These are phyloP conservation scores for Pristionchus japonicus DNA, from an alignment of 2,888 invertebrate genomes.

Conservation along the genomic window DNA sequence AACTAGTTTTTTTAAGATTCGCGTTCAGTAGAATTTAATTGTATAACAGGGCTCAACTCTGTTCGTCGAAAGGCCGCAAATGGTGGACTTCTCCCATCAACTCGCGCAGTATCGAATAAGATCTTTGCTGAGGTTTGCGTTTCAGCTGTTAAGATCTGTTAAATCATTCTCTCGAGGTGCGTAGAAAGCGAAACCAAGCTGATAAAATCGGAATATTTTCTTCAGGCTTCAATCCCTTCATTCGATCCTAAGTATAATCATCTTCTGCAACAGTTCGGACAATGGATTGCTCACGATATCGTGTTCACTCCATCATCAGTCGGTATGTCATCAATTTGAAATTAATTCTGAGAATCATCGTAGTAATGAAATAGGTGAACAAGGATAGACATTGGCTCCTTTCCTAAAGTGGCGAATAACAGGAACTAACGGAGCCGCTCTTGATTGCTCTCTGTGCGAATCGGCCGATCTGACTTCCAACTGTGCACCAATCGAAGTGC, in stretches of 20 bases:
- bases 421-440: conserved; percentile 58
- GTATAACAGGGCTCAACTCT: conserved; percentile 25
- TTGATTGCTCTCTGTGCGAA: conserved; percentile 82
- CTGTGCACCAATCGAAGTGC: conserved; percentile 85
- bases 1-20: too few species aligned
- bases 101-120: conserved; percentile 34
- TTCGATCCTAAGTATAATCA: conserved; percentile 58
- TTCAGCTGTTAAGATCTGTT: not conserved
- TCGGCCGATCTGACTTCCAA: conserved; percentile 90
- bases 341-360: too few species aligned
- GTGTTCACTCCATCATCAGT: conserved; percentile 87
- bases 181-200: too few species aligned
- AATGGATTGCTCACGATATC: conserved; percentile 93
- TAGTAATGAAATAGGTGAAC: too few species aligned
- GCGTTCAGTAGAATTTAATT: too few species aligned
- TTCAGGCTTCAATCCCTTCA: conserved; percentile 47
- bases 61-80: not conserved
- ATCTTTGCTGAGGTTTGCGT: conserved; percentile 20
- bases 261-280: conserved; percentile 89
- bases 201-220: not conserved
- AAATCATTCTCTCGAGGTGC: too few species aligned
- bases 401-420: not conserved
- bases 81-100: conserved; percentile 24
- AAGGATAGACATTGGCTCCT: not conserved
- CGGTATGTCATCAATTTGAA: conserved; percentile 46